Evolutionary conservation across 2,113 vertebrate genomes (phyloP).

Genomic region (Himantopus leucocephalus): DNA sequence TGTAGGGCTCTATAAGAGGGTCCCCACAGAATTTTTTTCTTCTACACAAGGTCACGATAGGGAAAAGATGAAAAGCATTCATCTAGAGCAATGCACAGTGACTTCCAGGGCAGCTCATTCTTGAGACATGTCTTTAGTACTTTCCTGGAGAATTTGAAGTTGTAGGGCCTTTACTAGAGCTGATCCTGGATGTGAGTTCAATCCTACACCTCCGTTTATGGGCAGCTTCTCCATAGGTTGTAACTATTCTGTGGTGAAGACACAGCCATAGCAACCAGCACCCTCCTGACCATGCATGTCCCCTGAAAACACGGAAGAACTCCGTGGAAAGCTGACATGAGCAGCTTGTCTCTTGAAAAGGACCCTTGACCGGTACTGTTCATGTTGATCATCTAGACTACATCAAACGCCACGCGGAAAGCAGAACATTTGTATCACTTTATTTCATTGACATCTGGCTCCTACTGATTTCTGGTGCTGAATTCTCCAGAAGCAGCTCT

Average conservation of each 20-base stretch:
- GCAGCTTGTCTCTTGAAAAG: not conserved
- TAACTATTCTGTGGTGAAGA: not conserved
- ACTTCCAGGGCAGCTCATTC: not conserved
- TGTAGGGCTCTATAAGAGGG: not conserved
- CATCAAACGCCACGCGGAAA: not conserved
- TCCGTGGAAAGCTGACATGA: not conserved
- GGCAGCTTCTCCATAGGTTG: not conserved
- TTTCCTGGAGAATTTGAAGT: not conserved
- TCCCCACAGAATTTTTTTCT: not conserved
- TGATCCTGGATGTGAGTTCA: not conserved
- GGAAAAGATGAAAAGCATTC: not conserved
- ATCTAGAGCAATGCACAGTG: not conserved
- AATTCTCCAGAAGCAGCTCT: not conserved
- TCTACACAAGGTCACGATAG: rapidly evolving
- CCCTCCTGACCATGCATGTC: not conserved
- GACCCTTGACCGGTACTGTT: not conserved
- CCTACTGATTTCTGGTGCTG: not conserved
- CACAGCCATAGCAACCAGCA: not conserved
- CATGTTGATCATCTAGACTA: not conserved
- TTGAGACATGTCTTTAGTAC: not conserved
- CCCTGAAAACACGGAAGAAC: not conserved
- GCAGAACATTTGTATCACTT: not conserved
- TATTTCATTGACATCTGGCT: not conserved
- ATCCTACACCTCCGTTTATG: not conserved
- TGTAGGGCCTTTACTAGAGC: not conserved